Evolutionary conservation across 2,797 vertebrate species (phyloP).

Genomic region (Megalops cyprinoides): DNA sequence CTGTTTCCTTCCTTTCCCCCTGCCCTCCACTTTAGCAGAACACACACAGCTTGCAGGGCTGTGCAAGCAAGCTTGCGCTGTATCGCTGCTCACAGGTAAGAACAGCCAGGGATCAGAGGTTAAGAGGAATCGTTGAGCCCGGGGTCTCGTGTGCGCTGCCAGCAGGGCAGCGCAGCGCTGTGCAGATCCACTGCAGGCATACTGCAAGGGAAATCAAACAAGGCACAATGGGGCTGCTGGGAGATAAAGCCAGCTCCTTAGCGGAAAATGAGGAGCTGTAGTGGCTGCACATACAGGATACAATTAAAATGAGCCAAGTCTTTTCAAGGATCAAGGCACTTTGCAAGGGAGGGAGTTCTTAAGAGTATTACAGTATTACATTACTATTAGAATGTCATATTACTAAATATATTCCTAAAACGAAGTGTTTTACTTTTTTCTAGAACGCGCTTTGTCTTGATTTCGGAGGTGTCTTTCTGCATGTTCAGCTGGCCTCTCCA

Average conservation of each 20-base stretch:
- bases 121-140: slow-evolving; percentile 73
- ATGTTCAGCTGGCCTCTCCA: neutral
- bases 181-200: slow-evolving; percentile 57
- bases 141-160: slow-evolving; percentile 65
- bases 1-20: slow-evolving; percentile 43
- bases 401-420: neutral
- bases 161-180: slow-evolving; percentile 49
- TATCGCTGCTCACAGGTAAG: slow-evolving; percentile 75
- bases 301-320: neutral
- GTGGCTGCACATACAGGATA: neutral
- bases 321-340: neutral
- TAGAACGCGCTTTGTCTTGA: neutral
- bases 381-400: too few species aligned
- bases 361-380: too few species aligned
- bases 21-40: slow-evolving; percentile 69
- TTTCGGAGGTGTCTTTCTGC: neutral
- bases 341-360: too few species aligned
- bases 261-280: neutral
- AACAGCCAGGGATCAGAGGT: slow-evolving; percentile 75
- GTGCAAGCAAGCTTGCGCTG: slow-evolving; percentile 55
- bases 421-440: neutral
- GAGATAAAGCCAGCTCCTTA: neutral
- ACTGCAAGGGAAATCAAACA: slow-evolving; percentile 46
- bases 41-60: slow-evolving; percentile 77
- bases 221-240: neutral